phyloP scores from a whole-genome alignment of 2,113 vertebrate species.

The Alligator sinensis region DNA sequence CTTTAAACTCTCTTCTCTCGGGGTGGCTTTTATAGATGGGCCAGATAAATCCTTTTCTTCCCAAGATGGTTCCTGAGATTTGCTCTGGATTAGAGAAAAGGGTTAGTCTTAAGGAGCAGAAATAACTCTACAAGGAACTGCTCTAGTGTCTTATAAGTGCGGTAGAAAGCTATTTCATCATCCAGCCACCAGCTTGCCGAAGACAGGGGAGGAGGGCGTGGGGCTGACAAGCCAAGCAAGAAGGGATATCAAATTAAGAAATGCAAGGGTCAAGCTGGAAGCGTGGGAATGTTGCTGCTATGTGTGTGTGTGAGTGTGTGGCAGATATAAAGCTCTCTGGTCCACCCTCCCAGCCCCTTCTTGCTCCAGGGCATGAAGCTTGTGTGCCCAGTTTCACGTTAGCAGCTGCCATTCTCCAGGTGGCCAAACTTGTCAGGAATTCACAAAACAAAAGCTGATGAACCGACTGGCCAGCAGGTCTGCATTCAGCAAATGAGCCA shows the following conservation, averaged over 20 bases:
- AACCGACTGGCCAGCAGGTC: constrained; percentile 60
- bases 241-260: constrained; percentile 34
- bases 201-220: constrained; percentile 49
- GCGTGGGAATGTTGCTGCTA: constrained; percentile 53
- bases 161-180: constrained; percentile 52
- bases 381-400: constrained; percentile 7
- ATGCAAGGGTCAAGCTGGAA: constrained; percentile 75
- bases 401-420: constrained; percentile 57
- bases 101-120: constrained; percentile 77
- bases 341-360: constrained; percentile 19
- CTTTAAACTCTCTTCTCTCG: constrained; percentile 76
- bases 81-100: constrained; percentile 85
- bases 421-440: constrained; percentile 34
- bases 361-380: constrained; percentile 19
- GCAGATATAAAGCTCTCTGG: constrained; percentile 34
- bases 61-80: constrained; percentile 77
- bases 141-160: constrained; percentile 14
- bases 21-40: constrained; percentile 71
- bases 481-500: constrained; percentile 69
- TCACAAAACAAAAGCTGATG: constrained; percentile 68
- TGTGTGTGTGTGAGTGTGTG: not conserved
- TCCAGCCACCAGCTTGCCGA: constrained; percentile 64
- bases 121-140: constrained; percentile 47
- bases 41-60: constrained; percentile 78
- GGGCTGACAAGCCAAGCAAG: constrained; percentile 76